Evolutionary conservation across 92 coral and sea anemone species (phyloP).

Genomic region (Zoanthus sansibaricus): DNA sequence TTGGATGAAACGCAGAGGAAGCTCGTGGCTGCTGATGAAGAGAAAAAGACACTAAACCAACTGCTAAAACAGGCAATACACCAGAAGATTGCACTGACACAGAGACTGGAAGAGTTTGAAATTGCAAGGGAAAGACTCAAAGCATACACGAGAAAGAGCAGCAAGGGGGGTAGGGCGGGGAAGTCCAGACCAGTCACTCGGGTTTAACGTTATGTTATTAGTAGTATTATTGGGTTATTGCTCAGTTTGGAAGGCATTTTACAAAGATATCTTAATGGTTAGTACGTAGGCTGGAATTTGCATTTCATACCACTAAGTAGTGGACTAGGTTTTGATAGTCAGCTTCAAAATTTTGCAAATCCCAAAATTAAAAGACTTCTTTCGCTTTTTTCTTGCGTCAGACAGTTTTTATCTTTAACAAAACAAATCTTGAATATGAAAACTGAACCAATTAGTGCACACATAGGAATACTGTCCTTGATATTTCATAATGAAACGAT

Average conservation of each 20-base stretch:
- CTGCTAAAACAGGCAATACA: conserved; percentile 96
- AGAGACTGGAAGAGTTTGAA: conserved; percentile 98
- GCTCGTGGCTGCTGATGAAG: conserved; percentile 94
- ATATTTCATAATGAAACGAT: too few relatives aligned
- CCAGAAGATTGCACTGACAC: conserved; percentile 97
- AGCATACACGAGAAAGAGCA: conserved; percentile 91
- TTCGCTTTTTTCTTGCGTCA: too few relatives aligned
- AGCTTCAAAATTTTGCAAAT: too few relatives aligned
- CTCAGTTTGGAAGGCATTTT: not conserved
- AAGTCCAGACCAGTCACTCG: conserved; percentile 93
- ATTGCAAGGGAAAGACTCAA: conserved; percentile 95
- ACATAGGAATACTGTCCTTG: too few relatives aligned
- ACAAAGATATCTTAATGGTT: not conserved
- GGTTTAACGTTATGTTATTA: conserved; percentile 47
- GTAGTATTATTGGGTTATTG: not conserved
- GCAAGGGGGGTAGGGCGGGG: conserved; percentile 51
- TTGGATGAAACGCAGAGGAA: conserved; percentile 95
- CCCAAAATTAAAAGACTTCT: too few relatives aligned
- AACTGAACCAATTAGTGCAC: too few relatives aligned
- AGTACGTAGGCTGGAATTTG: not conserved
- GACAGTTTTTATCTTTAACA: too few relatives aligned
- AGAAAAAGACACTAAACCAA: conserved; percentile 96
- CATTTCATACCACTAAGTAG: not conserved
- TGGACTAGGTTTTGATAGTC: too few relatives aligned
- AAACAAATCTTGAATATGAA: too few relatives aligned